A percentile compares a stretch with the other conserved stretches of the same genome.
These are phyloP conservation scores for Porites divaricata DNA, from an alignment of 92 coral and sea anemone genomes.

Conservation along the genomic window DNA sequence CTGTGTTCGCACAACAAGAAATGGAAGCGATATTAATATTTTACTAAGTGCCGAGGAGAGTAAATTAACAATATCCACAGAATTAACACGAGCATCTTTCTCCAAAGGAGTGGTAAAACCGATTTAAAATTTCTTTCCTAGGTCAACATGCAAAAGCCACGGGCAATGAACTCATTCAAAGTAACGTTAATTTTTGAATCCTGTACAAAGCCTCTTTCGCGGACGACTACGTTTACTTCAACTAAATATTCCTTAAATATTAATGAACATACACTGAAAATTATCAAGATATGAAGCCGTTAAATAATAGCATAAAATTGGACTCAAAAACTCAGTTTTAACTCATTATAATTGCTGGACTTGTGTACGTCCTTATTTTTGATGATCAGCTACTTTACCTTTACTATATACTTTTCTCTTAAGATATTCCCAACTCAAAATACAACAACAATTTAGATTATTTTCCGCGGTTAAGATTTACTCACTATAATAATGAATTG, in stretches of 20 bases:
- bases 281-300: neutral
- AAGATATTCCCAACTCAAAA: neutral
- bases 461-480: neutral
- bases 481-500: neutral
- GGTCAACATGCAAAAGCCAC: neutral
- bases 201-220: neutral
- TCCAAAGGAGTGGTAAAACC: conserved; percentile 12
- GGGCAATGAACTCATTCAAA: neutral
- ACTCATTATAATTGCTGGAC: neutral
- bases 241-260: conserved; percentile 30
- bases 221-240: conserved; percentile 20
- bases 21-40: conserved; percentile 58
- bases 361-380: no score
- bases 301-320: conserved; percentile 9
- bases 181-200: conserved; percentile 1
- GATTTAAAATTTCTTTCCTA: conserved; percentile 3
- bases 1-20: conserved; percentile 45
- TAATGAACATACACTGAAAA: conserved; percentile 21
- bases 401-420: no score
- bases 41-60: conserved; percentile 59
- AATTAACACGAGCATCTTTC: conserved; percentile 60
- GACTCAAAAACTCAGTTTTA: neutral
- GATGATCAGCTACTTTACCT: no score
- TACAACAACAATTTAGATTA: neutral
- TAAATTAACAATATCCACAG: conserved; percentile 45